Percentiles rank a stretch among this genome's conserved stretches.
phyloP scores from a whole-genome alignment of 2,797 vertebrate genomes.

The Clarias pachynema region DNA sequence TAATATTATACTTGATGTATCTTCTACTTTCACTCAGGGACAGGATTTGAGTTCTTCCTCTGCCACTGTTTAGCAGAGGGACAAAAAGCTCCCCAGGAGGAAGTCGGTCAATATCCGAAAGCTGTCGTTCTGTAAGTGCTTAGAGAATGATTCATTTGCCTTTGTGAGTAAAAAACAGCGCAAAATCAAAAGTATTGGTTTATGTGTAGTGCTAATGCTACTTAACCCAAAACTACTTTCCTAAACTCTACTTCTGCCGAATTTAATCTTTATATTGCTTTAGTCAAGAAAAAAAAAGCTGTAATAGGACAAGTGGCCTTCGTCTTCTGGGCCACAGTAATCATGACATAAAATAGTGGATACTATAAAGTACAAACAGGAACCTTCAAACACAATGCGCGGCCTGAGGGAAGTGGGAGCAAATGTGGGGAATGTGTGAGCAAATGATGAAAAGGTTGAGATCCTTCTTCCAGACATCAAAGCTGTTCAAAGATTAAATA shows the following conservation, averaged over 20 bases:
- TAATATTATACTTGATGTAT: too few relatives aligned
- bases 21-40: too few relatives aligned
- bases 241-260: too few relatives aligned
- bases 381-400: not conserved
- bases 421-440: slow-evolving; percentile 1
- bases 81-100: too few relatives aligned
- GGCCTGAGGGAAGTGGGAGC: not conserved
- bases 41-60: too few relatives aligned
- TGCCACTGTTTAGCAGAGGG: too few relatives aligned
- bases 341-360: slow-evolving; percentile 47
- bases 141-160: too few relatives aligned
- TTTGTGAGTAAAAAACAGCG: too few relatives aligned
- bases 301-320: not conserved
- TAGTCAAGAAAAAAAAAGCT: not conserved
- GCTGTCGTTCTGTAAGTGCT: too few relatives aligned
- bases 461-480: slow-evolving; percentile 38
- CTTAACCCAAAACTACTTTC: not conserved
- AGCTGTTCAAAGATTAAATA: slow-evolving; percentile 38
- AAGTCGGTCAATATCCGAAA: too few relatives aligned
- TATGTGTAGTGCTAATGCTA: not conserved
- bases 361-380: not conserved
- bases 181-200: not conserved
- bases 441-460: slow-evolving; percentile 36
- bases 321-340: not conserved
- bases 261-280: not conserved